A percentile compares a stretch with the other conserved stretches of the same genome.
phyloP scores from a whole-genome alignment of 2,113 vertebrate species.

The Hoplias malabaricus region DNA sequence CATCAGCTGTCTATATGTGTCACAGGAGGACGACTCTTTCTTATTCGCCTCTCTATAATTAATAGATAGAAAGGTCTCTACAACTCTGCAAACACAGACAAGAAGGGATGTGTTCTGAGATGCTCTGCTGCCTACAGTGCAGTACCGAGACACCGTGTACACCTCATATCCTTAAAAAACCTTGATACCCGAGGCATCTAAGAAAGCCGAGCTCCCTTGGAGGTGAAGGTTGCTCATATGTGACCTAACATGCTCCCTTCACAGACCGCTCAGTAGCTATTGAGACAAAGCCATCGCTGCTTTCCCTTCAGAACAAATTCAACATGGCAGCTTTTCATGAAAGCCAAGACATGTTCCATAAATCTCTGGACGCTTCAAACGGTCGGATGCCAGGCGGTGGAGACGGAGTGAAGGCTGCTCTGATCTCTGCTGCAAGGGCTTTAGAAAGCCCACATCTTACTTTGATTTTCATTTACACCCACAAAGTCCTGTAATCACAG shows the following conservation, averaged over 20 bases:
- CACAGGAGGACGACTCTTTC: not conserved
- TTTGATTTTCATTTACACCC: constrained; percentile 43
- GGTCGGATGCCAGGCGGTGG: not conserved
- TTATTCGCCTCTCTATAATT: not conserved
- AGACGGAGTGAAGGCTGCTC: not conserved
- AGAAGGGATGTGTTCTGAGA: not conserved
- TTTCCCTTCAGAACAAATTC: constrained; percentile 62
- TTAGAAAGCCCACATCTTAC: constrained; percentile 17
- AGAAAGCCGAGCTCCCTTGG: too few species aligned
- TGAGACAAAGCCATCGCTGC: constrained; percentile 42
- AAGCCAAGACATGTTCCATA: constrained; percentile 57
- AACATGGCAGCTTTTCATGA: constrained; percentile 61
- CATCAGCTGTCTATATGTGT: not conserved
- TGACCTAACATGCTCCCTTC: not conserved
- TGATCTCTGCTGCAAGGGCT: constrained; percentile 12
- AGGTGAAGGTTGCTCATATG: too few species aligned
- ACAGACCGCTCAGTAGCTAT: not conserved
- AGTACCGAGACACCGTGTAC: not conserved
- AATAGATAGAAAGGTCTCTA: not conserved
- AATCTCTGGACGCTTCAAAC: constrained; percentile 45
- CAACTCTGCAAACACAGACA: not conserved
- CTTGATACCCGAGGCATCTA: too few species aligned
- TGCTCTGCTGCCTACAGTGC: too few species aligned
- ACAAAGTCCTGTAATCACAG: constrained; percentile 34
- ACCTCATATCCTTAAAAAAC: too few species aligned